A percentile compares a stretch with the other conserved stretches of the same genome.
These are phyloP conservation scores for Melipona beecheii DNA, from an alignment of 2,888 invertebrate species.

Conservation along the genomic window DNA sequence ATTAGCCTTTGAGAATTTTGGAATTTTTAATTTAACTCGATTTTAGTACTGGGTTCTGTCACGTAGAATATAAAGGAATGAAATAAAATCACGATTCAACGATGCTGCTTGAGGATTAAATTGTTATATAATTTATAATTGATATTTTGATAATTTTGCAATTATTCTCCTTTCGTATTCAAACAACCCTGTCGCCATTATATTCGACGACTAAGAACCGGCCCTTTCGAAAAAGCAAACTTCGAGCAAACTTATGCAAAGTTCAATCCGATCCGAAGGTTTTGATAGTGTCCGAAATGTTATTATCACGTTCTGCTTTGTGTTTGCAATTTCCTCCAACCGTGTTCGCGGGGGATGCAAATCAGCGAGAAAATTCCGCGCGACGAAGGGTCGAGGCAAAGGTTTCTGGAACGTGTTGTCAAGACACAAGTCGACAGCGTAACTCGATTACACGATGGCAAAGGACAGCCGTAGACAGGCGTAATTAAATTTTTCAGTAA, in stretches of 20 bases:
- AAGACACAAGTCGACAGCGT: constrained; percentile 38
- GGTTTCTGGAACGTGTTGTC: constrained; percentile 45
- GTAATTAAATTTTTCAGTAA: constrained; percentile 59
- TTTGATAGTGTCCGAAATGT: background rate
- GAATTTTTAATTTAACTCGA: no score
- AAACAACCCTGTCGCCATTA: no score
- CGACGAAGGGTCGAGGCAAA: constrained; percentile 11
- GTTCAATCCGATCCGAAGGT: background rate
- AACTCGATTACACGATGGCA: constrained; percentile 45
- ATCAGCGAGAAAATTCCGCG: constrained; percentile 27
- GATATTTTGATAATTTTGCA: no score
- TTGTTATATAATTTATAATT: no score
- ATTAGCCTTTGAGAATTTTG: no score
- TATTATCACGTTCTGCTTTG: constrained; percentile 4
- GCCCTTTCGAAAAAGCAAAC: background rate
- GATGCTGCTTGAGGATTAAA: no score
- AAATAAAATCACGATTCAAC: no score
- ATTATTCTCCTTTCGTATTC: no score
- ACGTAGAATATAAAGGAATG: no score
- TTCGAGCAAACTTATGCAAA: background rate
- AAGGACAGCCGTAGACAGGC: constrained; percentile 48
- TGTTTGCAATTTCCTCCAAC: constrained; percentile 1
- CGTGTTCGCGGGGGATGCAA: constrained; percentile 10
- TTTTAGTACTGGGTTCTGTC: no score
- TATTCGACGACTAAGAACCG: background rate